These are phyloP conservation scores for Pasiphila rectangulata DNA, from an alignment of 2,888 invertebrate genomes.

Conservation along the genomic window DNA sequence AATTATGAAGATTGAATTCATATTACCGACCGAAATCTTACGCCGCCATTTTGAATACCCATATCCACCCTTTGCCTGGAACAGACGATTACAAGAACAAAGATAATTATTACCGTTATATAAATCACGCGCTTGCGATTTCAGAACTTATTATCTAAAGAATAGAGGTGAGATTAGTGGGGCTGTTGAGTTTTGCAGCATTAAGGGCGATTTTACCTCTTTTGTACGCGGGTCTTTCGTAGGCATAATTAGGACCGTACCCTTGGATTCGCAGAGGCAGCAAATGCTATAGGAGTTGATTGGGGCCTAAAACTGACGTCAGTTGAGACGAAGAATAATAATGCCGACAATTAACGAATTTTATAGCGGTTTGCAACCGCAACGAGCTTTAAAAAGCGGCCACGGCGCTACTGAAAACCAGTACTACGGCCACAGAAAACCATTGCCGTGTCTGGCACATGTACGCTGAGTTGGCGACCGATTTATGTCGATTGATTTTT, in stretches of 20 bases:
- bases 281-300: neutral
- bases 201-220: slow-evolving; percentile 55
- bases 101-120: slow-evolving; percentile 35
- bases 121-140: slow-evolving; percentile 26
- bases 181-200: slow-evolving; percentile 30
- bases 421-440: too few relatives aligned
- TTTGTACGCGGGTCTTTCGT: slow-evolving; percentile 68
- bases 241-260: slow-evolving; percentile 77
- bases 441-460: too few relatives aligned
- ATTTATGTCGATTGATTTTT: too few relatives aligned
- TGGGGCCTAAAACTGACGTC: neutral
- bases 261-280: slow-evolving; percentile 34
- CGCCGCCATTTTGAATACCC: slow-evolving; percentile 75
- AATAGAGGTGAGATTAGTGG: slow-evolving; percentile 36
- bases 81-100: slow-evolving; percentile 75
- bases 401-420: too few relatives aligned
- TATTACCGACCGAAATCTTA: slow-evolving; percentile 78
- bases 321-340: too few relatives aligned
- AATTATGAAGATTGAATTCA: slow-evolving; percentile 81
- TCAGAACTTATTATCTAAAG: slow-evolving; percentile 25
- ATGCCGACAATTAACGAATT: neutral
- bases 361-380: too few relatives aligned
- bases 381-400: too few relatives aligned
- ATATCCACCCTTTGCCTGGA: slow-evolving; percentile 66
- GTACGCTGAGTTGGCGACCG: too few relatives aligned